A percentile compares a stretch with the other conserved stretches of the same genome.
phyloP scores from a whole-genome alignment of 1,140 invertebrate genomes.

The Platorchestia sp. region DNA sequence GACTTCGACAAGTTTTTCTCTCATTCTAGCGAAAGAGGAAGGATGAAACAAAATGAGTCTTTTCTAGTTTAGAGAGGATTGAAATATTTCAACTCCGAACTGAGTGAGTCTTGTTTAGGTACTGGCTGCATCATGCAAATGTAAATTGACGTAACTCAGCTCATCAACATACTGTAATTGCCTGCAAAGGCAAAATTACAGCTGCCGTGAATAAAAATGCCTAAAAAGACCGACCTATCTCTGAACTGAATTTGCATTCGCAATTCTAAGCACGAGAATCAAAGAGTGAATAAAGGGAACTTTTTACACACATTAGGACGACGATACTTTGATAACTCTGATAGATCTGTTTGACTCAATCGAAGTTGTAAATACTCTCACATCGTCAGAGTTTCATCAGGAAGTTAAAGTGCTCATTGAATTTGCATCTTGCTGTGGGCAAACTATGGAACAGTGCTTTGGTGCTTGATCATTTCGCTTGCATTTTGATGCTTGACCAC shows the following conservation, averaged over 20 bases:
- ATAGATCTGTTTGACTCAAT: not conserved
- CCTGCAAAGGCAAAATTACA: not conserved
- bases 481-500: not conserved
- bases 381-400: not conserved
- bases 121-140: not conserved
- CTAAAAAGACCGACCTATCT: not conserved
- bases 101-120: not conserved
- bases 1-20: not conserved
- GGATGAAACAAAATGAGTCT: not conserved
- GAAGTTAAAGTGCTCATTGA: not conserved
- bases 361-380: not conserved
- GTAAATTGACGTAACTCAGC: not conserved
- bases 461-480: not conserved
- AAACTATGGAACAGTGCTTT: not conserved
- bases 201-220: not conserved
- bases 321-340: not conserved
- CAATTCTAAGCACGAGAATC: not conserved
- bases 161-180: not conserved
- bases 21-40: not conserved
- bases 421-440: not conserved
- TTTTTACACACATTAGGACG: not conserved
- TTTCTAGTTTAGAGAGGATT: not conserved
- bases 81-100: not conserved
- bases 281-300: not conserved
- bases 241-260: not conserved